Conservation (phyloP, 1,140 invertebrate genomes). For the Lamellibrachia luymesi region DNA sequence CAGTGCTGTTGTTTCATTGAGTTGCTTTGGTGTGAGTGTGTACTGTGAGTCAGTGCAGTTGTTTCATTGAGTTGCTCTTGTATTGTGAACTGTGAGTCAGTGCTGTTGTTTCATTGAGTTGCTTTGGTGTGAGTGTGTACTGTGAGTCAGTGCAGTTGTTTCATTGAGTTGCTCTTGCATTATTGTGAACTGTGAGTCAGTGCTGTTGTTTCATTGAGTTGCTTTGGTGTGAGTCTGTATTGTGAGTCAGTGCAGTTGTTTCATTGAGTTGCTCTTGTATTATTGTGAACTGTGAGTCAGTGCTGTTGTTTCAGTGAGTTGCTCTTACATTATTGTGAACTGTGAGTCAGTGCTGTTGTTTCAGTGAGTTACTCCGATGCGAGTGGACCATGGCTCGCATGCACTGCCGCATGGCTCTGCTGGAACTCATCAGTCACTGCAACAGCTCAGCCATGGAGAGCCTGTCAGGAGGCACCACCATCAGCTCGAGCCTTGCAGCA, state of each 20-base stretch:
- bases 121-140: background rate
- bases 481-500: conserved; percentile 48
- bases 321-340: background rate
- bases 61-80: background rate
- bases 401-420: conserved; percentile 50
- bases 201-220: too few species aligned
- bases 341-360: conserved; percentile 12
- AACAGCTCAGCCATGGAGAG: conserved; percentile 51
- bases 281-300: background rate
- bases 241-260: background rate
- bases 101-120: background rate
- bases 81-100: background rate
- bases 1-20: background rate
- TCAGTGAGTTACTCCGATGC: conserved; percentile 47
- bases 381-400: conserved; percentile 48
- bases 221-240: background rate
- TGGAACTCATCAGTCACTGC: conserved; percentile 54
- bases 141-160: background rate
- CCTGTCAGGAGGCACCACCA: conserved; percentile 37
- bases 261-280: background rate
- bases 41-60: too few species aligned
- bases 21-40: background rate
- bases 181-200: background rate
- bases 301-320: background rate
- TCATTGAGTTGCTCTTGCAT: background rate